A percentile compares a stretch with the other conserved stretches of the same genome.
Evolutionary conservation across 2,113 vertebrate species (phyloP).

Genomic region (Pluvianellus socialis): DNA sequence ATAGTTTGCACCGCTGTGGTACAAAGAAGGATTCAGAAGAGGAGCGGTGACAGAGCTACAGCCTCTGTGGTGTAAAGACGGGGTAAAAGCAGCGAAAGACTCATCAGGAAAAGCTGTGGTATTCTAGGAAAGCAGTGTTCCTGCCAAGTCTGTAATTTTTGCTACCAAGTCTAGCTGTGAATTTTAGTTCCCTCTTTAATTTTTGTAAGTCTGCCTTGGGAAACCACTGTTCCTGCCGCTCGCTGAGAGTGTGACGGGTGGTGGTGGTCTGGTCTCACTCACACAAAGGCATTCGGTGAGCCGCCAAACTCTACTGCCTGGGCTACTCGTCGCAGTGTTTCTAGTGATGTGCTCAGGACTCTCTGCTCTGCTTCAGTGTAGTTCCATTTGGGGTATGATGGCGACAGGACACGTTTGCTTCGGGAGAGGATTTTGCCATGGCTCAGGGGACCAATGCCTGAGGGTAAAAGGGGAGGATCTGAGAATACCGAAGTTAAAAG

Average conservation of each 20-base stretch:
- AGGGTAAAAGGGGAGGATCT: not conserved
- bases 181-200: not conserved
- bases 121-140: not conserved
- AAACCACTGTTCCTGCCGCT: not conserved
- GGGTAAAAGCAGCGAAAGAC: not conserved
- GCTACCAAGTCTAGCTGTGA: not conserved
- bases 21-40: not conserved
- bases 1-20: not conserved
- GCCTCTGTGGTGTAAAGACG: not conserved
- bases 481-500: not conserved
- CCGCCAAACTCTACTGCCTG: not conserved
- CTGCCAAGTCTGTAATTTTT: not conserved
- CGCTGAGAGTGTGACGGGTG: not conserved
- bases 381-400: not conserved
- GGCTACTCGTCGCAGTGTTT: fast-evolving
- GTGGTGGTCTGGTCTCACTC: not conserved
- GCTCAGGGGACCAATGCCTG: not conserved
- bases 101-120: not conserved
- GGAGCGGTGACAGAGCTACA: not conserved
- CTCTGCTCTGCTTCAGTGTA: not conserved
- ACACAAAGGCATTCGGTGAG: not conserved
- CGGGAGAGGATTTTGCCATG: not conserved
- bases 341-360: not conserved
- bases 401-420: not conserved
- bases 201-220: not conserved